Percentiles rank a stretch among this genome's conserved stretches.
Evolutionary conservation across 2,888 invertebrate genomes (phyloP).

Genomic region (Phragmatobia fuliginosa): DNA sequence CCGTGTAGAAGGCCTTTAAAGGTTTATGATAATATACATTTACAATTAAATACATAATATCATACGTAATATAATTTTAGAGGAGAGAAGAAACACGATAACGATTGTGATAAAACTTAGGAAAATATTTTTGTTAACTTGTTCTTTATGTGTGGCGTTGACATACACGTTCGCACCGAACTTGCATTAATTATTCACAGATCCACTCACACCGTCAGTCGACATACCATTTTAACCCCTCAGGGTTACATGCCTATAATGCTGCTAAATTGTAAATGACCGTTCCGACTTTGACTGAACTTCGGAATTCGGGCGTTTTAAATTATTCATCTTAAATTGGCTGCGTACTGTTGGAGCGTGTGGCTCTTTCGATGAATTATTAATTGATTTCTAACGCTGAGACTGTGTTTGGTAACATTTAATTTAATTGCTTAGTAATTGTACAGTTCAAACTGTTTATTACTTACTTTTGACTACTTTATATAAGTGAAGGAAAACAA

Average conservation of each 20-base stretch:
- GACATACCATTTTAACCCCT: constrained; percentile 48
- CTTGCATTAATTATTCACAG: constrained; percentile 41
- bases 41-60: too few relatives aligned
- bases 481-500: background rate
- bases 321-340: constrained; percentile 75
- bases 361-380: constrained; percentile 62
- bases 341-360: constrained; percentile 57
- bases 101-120: background rate
- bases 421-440: constrained; percentile 42
- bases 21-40: too few relatives aligned
- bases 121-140: constrained; percentile 13
- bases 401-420: constrained; percentile 55
- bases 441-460: background rate
- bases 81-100: too few relatives aligned
- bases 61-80: too few relatives aligned
- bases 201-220: constrained; percentile 36
- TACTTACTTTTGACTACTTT: background rate
- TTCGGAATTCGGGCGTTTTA: constrained; percentile 69
- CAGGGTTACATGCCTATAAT: constrained; percentile 68
- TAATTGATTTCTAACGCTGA: constrained; percentile 50
- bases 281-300: constrained; percentile 73
- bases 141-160: constrained; percentile 29
- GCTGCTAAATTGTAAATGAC: constrained; percentile 78
- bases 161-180: constrained; percentile 32
- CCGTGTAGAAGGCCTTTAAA: too few relatives aligned